Conservation (phyloP, 1,140 invertebrate species). For the Battus philenor region DNA sequence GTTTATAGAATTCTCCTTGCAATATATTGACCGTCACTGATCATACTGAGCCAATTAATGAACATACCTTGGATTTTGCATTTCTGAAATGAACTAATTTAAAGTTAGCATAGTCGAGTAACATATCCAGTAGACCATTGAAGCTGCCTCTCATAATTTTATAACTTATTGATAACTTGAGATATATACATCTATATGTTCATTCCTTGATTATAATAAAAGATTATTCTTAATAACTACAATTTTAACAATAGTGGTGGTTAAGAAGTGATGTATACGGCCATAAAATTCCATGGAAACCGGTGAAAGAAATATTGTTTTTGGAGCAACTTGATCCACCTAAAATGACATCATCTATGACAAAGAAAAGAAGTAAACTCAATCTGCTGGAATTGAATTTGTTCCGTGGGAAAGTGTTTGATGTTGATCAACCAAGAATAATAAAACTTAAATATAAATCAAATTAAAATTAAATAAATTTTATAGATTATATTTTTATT, state of each 20-base stretch:
- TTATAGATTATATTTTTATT: slow-evolving; percentile 1
- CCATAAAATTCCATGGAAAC: slow-evolving; percentile 52
- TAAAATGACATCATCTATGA: slow-evolving; percentile 23
- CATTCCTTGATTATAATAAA: no score
- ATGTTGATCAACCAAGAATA: slow-evolving; percentile 24
- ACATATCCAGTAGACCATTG: no score
- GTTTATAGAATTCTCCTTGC: no score
- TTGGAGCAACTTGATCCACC: slow-evolving; percentile 32
- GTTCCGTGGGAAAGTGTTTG: slow-evolving; percentile 34
- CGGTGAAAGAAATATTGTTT: slow-evolving; percentile 20
- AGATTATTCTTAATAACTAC: no score
- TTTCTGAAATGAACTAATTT: no score
- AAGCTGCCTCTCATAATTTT: no score
- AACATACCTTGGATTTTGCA: no score
- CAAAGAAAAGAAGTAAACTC: slow-evolving; percentile 27
- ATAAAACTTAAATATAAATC: slow-evolving; percentile 18
- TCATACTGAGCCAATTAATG: no score
- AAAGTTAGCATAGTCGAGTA: no score
- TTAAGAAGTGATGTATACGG: slow-evolving; percentile 33
- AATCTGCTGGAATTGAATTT: slow-evolving; percentile 35
- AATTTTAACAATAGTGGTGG: slow-evolving; percentile 8
- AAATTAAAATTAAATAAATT: slow-evolving; percentile 9
- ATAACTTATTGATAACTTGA: no score
- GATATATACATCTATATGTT: no score
- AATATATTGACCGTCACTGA: no score